These are phyloP conservation scores for Drosophila nigromelanica DNA, from an alignment of 1,140 invertebrate genomes.

Conservation along the genomic window DNA sequence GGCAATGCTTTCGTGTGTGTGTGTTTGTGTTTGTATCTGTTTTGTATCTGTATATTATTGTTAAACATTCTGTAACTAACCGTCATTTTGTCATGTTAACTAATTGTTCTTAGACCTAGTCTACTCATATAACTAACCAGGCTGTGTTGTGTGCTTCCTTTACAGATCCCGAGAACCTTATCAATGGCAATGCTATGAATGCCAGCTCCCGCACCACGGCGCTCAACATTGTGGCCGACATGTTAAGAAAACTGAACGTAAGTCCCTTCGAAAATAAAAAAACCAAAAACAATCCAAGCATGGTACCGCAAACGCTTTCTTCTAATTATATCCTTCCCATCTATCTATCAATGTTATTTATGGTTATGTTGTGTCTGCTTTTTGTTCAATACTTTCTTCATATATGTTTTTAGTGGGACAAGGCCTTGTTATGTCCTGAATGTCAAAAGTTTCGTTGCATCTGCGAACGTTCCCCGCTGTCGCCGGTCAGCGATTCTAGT, in stretches of 20 bases:
- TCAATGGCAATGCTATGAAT: conserved; percentile 90
- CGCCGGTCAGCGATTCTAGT: conserved; percentile 53
- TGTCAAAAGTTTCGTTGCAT: conserved; percentile 83
- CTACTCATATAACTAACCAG: conserved; percentile 48
- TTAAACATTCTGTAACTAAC: conserved; percentile 39
- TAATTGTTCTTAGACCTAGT: conserved; percentile 33
- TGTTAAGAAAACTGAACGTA: conserved; percentile 95
- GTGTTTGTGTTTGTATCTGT: conserved; percentile 34
- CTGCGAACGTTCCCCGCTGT: conserved; percentile 59
- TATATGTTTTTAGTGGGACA: conserved; percentile 83
- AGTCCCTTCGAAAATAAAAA: conserved; percentile 83
- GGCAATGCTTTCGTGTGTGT: conserved; percentile 51
- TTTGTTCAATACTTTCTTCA: conserved; percentile 53
- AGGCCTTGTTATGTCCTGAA: conserved; percentile 77
- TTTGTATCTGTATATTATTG: conserved; percentile 17
- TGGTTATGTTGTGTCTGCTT: conserved; percentile 38
- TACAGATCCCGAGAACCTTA: conserved; percentile 85
- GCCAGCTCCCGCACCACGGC: conserved; percentile 94
- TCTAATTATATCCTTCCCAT: neutral
- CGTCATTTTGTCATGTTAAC: conserved; percentile 17
- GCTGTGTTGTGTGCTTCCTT: conserved; percentile 74
- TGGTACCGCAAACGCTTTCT: conserved; percentile 11
- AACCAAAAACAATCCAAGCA: conserved; percentile 17
- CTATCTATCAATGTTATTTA: conserved; percentile 10
- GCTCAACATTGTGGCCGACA: conserved; percentile 96